Conservation (phyloP, 2,888 invertebrate species). For the Harpalus rufipes region DNA sequence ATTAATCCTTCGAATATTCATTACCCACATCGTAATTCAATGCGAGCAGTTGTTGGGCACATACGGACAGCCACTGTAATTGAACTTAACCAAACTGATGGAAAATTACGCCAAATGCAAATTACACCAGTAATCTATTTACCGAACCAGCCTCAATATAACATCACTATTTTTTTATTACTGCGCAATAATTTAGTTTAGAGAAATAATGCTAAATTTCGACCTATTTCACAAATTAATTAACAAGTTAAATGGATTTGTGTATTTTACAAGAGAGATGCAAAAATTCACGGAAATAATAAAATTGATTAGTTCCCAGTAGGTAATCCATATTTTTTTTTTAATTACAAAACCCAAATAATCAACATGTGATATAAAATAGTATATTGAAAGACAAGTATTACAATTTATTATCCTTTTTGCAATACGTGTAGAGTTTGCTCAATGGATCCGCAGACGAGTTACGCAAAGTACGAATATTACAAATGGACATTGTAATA, state of each 20-base stretch:
- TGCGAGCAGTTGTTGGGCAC: constrained; percentile 36
- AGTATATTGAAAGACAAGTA: no score
- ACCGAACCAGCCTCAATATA: constrained; percentile 21
- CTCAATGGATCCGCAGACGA: no score
- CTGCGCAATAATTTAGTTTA: neutral
- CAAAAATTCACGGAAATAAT: neutral
- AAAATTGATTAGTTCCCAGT: neutral
- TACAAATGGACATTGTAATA: no score
- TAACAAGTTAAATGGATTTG: constrained; percentile 25
- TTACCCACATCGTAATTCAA: constrained; percentile 54
- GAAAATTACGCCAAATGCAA: constrained; percentile 60
- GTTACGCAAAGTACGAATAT: no score
- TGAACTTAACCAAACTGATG: constrained; percentile 55
- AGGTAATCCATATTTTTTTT: neutral
- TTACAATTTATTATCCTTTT: no score
- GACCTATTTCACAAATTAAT: neutral
- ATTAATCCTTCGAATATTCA: constrained; percentile 58
- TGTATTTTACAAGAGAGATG: neutral
- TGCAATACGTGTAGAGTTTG: no score
- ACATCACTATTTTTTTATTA: constrained; percentile 30
- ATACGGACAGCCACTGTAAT: constrained; percentile 53
- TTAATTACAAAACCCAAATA: neutral
- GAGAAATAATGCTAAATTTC: neutral
- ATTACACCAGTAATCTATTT: constrained; percentile 49
- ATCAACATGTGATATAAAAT: no score